Evolutionary conservation across 2,113 vertebrate genomes (phyloP), one percentile per base, ranked within the genome.

Genomic region (Struthio camelus): DNA sequence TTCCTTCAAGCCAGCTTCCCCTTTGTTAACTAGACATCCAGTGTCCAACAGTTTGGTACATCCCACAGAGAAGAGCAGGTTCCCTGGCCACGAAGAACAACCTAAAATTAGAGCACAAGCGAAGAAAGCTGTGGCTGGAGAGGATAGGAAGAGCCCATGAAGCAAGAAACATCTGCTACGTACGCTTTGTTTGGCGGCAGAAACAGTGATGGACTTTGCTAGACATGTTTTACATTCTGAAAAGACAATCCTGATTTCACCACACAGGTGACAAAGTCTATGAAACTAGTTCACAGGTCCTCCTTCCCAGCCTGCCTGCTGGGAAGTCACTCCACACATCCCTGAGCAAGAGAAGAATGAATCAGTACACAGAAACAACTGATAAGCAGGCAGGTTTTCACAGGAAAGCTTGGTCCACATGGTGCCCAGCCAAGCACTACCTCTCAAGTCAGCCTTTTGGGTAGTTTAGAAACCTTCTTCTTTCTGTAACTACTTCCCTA

Each of bases 31-130:
- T 75, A 20, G 6, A 80, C 80, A 94, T 16, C 40, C 86, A 93
- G 48, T 70, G 72, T 42, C n/a, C 70, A 66, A 78, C 69, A 65
- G 5, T 80, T 89, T n/a, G 24, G 28, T 69, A 48, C 23, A 70
- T 54, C 0, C 0, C 34, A 66, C 10, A 42, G 13, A 56, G 9
- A 16, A 66, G 8, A 84, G 12, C 15, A 80, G 62, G 70, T n/a
- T 80, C 59, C 46, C 30, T 42, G 24, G 13, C 59, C 24, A 5
- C 71, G 91, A 89, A 93, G 24, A 93, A 59, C 7, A 2, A 67
- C n/a, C 24, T 46, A 58, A 91, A 92, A 82, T 70, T 75, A 62
- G 44, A 94, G 27, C 32, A 66, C 10, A 27, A 16, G 40, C n/a
- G 61, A 0, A 6, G 62, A 95, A 91, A 94, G 56, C 19, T 13